Conservation (phyloP, 2,888 invertebrate species). For the Helicoverpa assulta region DNA sequence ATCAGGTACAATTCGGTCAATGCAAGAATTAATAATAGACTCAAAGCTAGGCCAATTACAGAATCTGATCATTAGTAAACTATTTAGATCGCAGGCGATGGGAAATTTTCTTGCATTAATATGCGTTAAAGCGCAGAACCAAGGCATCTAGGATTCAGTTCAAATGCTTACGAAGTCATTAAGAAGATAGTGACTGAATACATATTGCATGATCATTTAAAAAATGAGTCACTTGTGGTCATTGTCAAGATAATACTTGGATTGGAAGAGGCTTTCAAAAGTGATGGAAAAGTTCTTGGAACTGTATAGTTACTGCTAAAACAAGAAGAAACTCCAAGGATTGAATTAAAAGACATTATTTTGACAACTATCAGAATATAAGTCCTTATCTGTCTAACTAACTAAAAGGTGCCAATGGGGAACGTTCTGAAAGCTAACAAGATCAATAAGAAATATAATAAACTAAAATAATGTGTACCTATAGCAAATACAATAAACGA, state of each 20-base stretch:
- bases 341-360: neutral
- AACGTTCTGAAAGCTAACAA: too few species aligned
- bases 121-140: conserved; percentile 4
- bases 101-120: neutral
- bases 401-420: too few species aligned
- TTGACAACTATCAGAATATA: too few species aligned
- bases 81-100: neutral
- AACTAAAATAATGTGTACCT: too few species aligned
- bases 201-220: conserved; percentile 45
- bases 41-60: too few species aligned
- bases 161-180: conserved; percentile 36
- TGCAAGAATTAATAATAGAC: too few species aligned
- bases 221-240: conserved; percentile 23
- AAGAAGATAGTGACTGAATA: conserved; percentile 34
- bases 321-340: neutral
- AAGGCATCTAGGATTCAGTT: conserved; percentile 24
- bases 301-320: neutral
- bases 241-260: neutral
- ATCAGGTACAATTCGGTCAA: too few species aligned
- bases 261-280: neutral
- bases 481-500: too few species aligned
- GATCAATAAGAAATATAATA: too few species aligned
- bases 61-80: neutral
- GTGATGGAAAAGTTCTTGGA: conserved; percentile 11
- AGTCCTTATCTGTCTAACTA: too few species aligned